These are phyloP conservation scores for Pedicia rivosa DNA, from an alignment of 2,888 invertebrate species.

Conservation along the genomic window DNA sequence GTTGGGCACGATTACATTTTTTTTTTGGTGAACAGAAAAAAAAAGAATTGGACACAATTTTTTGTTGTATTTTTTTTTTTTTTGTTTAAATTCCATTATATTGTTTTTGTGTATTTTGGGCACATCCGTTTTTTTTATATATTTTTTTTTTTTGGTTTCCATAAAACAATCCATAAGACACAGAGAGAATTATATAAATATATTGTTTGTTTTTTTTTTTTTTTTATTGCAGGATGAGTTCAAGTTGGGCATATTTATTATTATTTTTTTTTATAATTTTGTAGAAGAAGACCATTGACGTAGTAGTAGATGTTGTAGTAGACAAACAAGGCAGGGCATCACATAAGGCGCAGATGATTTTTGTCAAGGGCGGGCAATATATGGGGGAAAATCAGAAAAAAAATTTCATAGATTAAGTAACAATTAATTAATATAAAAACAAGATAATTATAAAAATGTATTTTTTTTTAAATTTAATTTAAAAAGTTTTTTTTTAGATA, in stretches of 20 bases:
- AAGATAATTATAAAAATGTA: conserved; percentile 5
- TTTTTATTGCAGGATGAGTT: conserved; percentile 3
- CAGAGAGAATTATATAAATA: conserved; percentile 1
- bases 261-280: neutral
- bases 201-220: no score
- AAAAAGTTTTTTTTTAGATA: neutral
- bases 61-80: no score
- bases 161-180: conserved; percentile 1
- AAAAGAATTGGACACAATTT: no score
- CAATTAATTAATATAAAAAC: conserved; percentile 5
- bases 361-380: conserved; percentile 11
- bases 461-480: conserved; percentile 4
- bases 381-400: conserved; percentile 10
- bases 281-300: neutral
- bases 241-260: conserved; percentile 2
- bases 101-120: no score
- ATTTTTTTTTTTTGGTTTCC: neutral
- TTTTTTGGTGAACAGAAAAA: no score
- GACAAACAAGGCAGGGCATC: conserved; percentile 5
- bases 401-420: conserved; percentile 9
- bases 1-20: no score
- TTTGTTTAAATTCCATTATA: no score
- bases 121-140: conserved; percentile 4
- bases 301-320: conserved; percentile 5
- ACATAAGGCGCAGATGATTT: conserved; percentile 8